phyloP scores from a whole-genome alignment of 2,113 vertebrate genomes.

The Muntiacus reevesi region DNA sequence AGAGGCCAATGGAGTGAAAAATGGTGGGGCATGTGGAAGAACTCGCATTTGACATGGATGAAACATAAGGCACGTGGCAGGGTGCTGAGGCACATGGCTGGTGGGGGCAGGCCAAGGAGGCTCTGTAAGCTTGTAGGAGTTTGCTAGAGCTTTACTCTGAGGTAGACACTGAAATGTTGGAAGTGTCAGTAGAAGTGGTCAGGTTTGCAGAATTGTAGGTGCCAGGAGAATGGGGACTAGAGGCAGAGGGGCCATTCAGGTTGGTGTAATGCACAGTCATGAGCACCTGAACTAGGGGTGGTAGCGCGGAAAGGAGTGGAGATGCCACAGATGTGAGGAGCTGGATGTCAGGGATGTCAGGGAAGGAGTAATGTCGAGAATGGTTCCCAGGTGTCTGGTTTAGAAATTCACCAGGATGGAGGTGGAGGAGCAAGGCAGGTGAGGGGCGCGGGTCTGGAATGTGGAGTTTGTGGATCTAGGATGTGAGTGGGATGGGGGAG shows the following conservation, averaged over 20 bases:
- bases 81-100: neutral
- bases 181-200: neutral
- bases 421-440: neutral
- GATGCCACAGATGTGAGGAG: neutral
- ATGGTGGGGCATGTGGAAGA: neutral
- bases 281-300: neutral
- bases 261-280: neutral
- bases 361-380: neutral
- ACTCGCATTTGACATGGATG: neutral
- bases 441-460: neutral
- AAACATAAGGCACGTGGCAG: neutral
- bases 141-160: neutral
- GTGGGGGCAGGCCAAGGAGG: neutral
- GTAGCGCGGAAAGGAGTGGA: neutral
- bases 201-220: neutral
- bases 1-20: neutral
- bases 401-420: neutral
- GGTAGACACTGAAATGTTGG: neutral
- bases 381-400: neutral
- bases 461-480: neutral
- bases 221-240: neutral
- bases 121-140: neutral
- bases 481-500: neutral
- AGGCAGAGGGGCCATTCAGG: neutral
- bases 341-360: neutral